Evolutionary conservation across 1,140 invertebrate species (phyloP).

Genomic region (Aphelenchoides besseyi): DNA sequence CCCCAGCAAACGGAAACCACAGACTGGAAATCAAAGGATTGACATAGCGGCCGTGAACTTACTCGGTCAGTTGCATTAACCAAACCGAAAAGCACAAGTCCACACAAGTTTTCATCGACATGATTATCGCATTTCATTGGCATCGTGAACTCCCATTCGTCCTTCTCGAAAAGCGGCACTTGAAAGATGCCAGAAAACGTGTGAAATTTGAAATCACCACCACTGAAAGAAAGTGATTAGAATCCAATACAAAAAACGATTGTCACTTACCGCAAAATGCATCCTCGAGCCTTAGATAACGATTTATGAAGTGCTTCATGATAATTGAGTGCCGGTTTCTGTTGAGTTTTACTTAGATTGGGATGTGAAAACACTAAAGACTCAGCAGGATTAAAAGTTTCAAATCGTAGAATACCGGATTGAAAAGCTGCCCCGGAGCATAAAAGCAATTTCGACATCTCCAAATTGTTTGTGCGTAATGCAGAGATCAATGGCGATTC

Average conservation of each 20-base stretch:
- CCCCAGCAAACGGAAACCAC: not conserved
- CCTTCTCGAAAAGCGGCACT: not conserved
- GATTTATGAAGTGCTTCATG: not conserved
- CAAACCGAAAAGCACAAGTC: not conserved
- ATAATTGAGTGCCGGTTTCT: not conserved
- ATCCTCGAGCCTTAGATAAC: not conserved
- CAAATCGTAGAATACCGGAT: not conserved
- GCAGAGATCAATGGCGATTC: not conserved
- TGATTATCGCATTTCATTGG: not conserved
- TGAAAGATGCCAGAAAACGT: not conserved
- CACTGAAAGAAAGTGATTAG: not conserved
- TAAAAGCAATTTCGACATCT: constrained; percentile 12
- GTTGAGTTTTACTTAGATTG: not conserved
- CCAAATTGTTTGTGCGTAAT: not conserved
- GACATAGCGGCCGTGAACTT: not conserved
- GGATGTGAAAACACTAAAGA: not conserved
- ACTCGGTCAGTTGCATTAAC: not conserved
- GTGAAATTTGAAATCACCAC: not conserved
- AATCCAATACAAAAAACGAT: not conserved
- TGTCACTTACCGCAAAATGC: not conserved
- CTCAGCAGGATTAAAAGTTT: not conserved
- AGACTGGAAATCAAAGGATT: not conserved
- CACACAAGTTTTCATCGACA: not conserved
- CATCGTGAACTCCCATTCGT: not conserved
- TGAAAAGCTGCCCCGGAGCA: not conserved